These are phyloP conservation scores for Terrapene triunguis DNA, from an alignment of 2,113 vertebrate genomes.

Conservation along the genomic window DNA sequence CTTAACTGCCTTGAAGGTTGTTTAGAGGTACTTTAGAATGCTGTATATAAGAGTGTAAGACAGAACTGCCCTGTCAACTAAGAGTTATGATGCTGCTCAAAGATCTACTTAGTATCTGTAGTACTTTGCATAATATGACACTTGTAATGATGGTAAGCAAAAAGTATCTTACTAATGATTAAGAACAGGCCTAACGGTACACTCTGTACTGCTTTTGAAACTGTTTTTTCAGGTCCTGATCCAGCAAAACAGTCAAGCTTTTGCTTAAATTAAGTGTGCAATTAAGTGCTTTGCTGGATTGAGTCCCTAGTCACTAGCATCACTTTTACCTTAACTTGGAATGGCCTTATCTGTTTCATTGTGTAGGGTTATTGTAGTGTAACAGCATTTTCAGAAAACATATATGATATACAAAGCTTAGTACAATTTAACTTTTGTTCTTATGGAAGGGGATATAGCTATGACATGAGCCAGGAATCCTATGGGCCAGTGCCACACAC, in stretches of 20 bases:
- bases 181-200: background rate
- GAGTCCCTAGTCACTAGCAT: rapidly evolving
- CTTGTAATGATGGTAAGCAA: background rate
- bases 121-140: background rate
- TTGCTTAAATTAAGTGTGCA: background rate
- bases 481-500: background rate
- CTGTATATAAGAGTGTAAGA: background rate
- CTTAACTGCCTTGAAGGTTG: background rate
- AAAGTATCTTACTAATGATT: background rate
- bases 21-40: background rate
- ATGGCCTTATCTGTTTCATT: background rate
- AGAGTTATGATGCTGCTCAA: background rate
- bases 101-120: background rate
- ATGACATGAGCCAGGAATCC: background rate
- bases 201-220: background rate
- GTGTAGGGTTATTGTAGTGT: rapidly evolving
- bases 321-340: background rate
- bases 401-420: background rate
- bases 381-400: background rate
- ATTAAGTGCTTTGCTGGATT: background rate
- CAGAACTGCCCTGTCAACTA: background rate
- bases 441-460: background rate
- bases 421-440: background rate
- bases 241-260: background rate
- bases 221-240: background rate